phyloP scores from a whole-genome alignment of 2,797 vertebrate species.

The Pangasius macronema region DNA sequence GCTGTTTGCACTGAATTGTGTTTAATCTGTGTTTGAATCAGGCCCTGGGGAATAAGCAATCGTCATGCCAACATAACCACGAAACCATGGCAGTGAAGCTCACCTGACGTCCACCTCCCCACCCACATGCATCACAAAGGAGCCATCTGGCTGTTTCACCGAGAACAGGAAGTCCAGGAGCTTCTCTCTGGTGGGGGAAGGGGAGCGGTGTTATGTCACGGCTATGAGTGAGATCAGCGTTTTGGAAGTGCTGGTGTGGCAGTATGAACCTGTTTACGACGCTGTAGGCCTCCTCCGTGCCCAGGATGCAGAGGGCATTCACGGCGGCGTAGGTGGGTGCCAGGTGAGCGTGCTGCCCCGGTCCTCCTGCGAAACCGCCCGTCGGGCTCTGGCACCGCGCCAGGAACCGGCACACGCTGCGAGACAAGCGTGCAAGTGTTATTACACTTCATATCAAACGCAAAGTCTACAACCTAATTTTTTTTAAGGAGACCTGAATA shows the following conservation, averaged over 20 bases:
- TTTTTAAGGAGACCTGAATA: background rate
- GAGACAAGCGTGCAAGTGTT: background rate
- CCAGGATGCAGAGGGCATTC: slow-evolving; percentile 93
- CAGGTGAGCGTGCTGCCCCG: slow-evolving; percentile 90
- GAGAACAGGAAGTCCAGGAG: slow-evolving; percentile 88
- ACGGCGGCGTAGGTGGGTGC: slow-evolving; percentile 94
- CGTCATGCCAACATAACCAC: background rate
- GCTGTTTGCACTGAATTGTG: background rate
- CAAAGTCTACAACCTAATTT: too few relatives aligned
- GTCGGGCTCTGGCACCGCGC: slow-evolving; percentile 84
- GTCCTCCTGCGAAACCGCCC: slow-evolving; percentile 91
- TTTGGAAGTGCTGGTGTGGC: background rate
- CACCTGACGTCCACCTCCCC: slow-evolving; percentile 98
- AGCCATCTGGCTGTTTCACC: slow-evolving; percentile 91
- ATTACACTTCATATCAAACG: background rate
- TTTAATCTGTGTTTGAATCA: background rate
- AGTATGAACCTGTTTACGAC: slow-evolving; percentile 86
- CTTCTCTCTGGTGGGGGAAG: slow-evolving; percentile 81
- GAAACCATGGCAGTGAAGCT: slow-evolving; percentile 58
- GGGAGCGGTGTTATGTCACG: slow-evolving; percentile 15
- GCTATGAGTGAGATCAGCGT: slow-evolving; percentile 1
- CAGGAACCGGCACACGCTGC: slow-evolving; percentile 91
- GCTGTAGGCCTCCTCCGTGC: slow-evolving; percentile 88
- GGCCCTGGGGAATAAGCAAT: slow-evolving; percentile 3
- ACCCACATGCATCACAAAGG: slow-evolving; percentile 94